A percentile compares a stretch with the other conserved stretches of the same genome.
These are phyloP conservation scores for Haemorhous mexicanus DNA, from an alignment of 2,113 vertebrate species.

Conservation along the genomic window DNA sequence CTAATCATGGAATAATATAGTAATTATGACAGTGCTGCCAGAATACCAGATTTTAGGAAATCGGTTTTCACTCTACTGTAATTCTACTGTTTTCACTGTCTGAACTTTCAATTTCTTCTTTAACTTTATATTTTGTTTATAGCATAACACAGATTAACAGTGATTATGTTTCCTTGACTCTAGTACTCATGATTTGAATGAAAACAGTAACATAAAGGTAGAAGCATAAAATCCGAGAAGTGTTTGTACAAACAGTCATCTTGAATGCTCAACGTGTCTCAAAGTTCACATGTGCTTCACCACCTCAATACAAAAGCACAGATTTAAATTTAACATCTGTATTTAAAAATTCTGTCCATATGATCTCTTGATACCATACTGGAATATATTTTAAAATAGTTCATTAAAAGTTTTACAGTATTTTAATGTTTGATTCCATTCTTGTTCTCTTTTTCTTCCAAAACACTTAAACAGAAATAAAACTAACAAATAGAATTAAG, in stretches of 20 bases:
- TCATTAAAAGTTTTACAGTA: background rate
- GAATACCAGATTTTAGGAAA: background rate
- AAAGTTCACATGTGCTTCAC: background rate
- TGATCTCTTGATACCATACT: background rate
- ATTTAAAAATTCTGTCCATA: background rate
- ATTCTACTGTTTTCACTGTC: background rate
- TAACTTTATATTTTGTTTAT: background rate
- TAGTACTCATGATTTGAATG: background rate
- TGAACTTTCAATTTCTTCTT: background rate
- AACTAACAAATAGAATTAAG: background rate
- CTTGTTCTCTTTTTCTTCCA: background rate
- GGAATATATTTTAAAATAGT: background rate
- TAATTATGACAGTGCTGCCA: background rate
- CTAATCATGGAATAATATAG: background rate
- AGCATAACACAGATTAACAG: background rate
- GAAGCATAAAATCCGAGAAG: background rate
- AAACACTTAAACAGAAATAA: background rate
- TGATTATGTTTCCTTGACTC: background rate
- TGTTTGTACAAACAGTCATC: background rate
- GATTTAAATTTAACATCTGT: background rate
- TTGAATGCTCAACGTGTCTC: background rate
- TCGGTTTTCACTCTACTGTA: background rate
- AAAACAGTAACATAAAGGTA: background rate
- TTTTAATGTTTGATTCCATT: background rate
- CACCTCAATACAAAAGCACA: background rate